A percentile compares a stretch with the other conserved stretches of the same genome.
Evolutionary conservation across 2,113 vertebrate genomes (phyloP).

Genomic region (Ginglymostoma cirratum): DNA sequence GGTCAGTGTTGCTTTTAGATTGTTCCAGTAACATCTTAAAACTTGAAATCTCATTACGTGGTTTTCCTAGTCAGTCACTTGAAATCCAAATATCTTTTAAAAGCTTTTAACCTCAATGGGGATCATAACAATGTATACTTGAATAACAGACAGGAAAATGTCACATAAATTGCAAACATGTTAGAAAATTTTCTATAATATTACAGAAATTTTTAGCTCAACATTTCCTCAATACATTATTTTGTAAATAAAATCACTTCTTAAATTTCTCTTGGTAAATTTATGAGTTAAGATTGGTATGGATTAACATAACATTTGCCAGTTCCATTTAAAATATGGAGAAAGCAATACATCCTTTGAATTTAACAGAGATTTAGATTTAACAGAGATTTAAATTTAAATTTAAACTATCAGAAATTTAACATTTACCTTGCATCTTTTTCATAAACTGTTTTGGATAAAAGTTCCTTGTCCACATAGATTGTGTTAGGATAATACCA

Average conservation of each 20-base stretch:
- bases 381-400: not conserved
- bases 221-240: not conserved
- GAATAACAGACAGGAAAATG: not conserved
- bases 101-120: not conserved
- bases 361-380: not conserved
- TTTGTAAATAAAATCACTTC: not conserved
- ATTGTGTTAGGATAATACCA: conserved; percentile 84
- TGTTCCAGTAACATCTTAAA: not conserved
- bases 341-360: not conserved
- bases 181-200: not conserved
- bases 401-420: not conserved
- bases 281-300: not conserved
- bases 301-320: not conserved
- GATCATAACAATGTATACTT: not conserved
- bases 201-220: not conserved
- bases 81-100: not conserved
- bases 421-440: conserved; percentile 76
- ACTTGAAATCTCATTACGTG: not conserved
- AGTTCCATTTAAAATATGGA: not conserved
- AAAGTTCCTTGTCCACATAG: conserved; percentile 84
- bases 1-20: not conserved
- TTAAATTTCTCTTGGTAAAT: not conserved
- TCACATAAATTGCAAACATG: not conserved
- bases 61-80: not conserved
- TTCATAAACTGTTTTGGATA: conserved; percentile 73